Conservation (phyloP, 2,888 invertebrate genomes). For the Ormyrus nitidulus region DNA sequence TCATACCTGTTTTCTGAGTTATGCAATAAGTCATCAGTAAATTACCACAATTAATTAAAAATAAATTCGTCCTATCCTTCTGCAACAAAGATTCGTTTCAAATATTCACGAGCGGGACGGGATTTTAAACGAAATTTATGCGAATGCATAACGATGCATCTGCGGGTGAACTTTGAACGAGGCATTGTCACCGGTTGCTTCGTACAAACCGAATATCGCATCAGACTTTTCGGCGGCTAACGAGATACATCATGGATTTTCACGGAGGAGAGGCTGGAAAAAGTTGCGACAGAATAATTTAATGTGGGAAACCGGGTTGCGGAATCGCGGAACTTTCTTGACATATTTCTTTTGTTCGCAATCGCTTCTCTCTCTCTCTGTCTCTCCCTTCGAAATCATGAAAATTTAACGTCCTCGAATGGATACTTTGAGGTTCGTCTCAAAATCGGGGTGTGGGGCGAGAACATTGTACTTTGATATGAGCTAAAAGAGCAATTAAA, state of each 20-base stretch:
- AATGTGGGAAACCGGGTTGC: slow-evolving; percentile 48
- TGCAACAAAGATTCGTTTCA: no score
- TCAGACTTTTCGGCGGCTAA: slow-evolving; percentile 32
- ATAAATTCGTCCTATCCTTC: no score
- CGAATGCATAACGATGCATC: no score
- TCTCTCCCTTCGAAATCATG: slow-evolving; percentile 4
- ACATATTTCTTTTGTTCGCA: slow-evolving; percentile 11
- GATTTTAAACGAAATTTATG: no score
- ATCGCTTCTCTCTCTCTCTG: no score
- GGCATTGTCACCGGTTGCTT: no score
- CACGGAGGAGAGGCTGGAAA: slow-evolving; percentile 11
- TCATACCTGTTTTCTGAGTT: no score
- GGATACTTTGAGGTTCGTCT: no score
- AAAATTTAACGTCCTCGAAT: not conserved
- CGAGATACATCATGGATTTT: slow-evolving; percentile 39
- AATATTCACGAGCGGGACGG: no score
- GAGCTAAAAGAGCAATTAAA: slow-evolving; percentile 6
- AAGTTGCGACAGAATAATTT: slow-evolving; percentile 45
- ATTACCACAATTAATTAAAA: no score
- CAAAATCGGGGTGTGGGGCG: not conserved
- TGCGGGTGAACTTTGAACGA: no score
- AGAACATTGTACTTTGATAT: not conserved
- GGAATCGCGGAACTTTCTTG: slow-evolving; percentile 40
- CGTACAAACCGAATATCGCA: not conserved
- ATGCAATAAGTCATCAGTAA: no score